Percentiles rank a stretch among this genome's conserved stretches.
phyloP scores from a whole-genome alignment of 1,140 invertebrate species.

The Drosophila mayri region DNA sequence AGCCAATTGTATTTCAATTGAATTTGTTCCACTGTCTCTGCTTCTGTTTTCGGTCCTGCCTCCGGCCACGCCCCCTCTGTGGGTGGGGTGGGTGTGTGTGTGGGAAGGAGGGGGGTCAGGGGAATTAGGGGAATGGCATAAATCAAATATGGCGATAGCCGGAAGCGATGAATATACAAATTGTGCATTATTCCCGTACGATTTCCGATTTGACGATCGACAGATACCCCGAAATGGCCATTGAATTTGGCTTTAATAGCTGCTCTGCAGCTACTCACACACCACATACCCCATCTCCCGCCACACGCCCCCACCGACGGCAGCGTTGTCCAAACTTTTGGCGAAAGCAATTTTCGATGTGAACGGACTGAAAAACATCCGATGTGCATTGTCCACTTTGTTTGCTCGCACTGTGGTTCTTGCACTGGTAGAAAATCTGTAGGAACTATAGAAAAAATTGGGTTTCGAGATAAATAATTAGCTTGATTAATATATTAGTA shows the following conservation, averaged over 20 bases:
- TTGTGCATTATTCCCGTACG: slow-evolving; percentile 50
- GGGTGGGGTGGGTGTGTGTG: slow-evolving; percentile 19
- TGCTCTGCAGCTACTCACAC: not conserved
- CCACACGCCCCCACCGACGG: too few relatives aligned
- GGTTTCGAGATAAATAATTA: not conserved
- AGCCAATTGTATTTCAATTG: slow-evolving; percentile 80
- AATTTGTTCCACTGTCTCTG: slow-evolving; percentile 61
- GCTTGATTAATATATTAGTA: not conserved
- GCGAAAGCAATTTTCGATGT: slow-evolving; percentile 63
- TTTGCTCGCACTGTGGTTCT: slow-evolving; percentile 17
- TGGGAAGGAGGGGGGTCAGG: not conserved
- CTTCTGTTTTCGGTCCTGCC: not conserved
- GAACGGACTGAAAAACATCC: slow-evolving; percentile 28
- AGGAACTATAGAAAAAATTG: not conserved
- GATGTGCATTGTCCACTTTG: slow-evolving; percentile 51
- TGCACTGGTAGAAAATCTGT: slow-evolving; percentile 1
- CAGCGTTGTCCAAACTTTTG: slow-evolving; percentile 33
- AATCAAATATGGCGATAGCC: slow-evolving; percentile 35
- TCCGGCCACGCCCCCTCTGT: slow-evolving; percentile 9
- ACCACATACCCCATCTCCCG: not conserved
- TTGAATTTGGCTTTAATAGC: slow-evolving; percentile 47
- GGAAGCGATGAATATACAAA: slow-evolving; percentile 44
- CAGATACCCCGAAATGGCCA: slow-evolving; percentile 31
- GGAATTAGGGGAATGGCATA: slow-evolving; percentile 3
- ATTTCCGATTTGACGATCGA: slow-evolving; percentile 66